Evolutionary conservation across 2,888 invertebrate species (phyloP).

Genomic region (Meganola albula): DNA sequence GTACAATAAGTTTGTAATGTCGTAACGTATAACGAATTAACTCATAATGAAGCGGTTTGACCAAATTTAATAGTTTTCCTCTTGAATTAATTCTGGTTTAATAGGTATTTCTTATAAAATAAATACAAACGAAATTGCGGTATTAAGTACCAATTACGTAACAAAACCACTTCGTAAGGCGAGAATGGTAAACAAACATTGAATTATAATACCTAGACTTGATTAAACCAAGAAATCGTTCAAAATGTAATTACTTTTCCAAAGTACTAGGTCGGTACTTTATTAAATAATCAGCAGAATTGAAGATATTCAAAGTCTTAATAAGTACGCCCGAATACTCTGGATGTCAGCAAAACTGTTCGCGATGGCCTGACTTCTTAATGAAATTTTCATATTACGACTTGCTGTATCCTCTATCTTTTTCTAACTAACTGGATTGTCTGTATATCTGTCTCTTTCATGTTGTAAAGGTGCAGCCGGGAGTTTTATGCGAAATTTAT

Average conservation of each 20-base stretch:
- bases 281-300: slow-evolving; percentile 57
- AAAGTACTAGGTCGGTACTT: slow-evolving; percentile 43
- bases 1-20: no score
- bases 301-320: slow-evolving; percentile 62
- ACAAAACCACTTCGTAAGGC: no score
- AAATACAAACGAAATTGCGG: no score
- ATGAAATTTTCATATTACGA: slow-evolving; percentile 77
- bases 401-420: slow-evolving; percentile 43
- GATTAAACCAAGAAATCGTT: slow-evolving; percentile 16
- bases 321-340: slow-evolving; percentile 67
- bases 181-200: no score
- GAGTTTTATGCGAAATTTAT: slow-evolving; percentile 79
- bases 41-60: no score
- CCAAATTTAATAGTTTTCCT: no score
- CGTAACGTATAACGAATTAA: no score
- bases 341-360: slow-evolving; percentile 68
- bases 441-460: slow-evolving; percentile 47
- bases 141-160: no score
- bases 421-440: slow-evolving; percentile 27
- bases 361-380: slow-evolving; percentile 70
- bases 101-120: no score
- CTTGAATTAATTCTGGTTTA: no score
- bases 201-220: no score
- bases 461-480: slow-evolving; percentile 70
- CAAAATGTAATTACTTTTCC: slow-evolving; percentile 17